Conservation (phyloP, 2,888 invertebrate species). For the Erannis defoliaria region DNA sequence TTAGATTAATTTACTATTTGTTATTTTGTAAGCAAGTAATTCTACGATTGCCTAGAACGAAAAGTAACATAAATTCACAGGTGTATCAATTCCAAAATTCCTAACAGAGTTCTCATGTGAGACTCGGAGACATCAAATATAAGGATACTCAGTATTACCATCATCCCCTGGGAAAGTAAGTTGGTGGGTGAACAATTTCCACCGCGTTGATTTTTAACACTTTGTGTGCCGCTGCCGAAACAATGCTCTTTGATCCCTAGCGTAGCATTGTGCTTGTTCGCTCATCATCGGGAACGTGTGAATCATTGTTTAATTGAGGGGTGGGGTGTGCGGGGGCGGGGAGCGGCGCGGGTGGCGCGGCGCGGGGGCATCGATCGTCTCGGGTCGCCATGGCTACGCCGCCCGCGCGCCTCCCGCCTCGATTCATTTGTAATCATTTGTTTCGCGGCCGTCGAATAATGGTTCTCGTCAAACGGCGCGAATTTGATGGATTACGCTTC, state of each 20-base stretch:
- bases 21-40: too few species aligned
- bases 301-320: slow-evolving; percentile 84
- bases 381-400: slow-evolving; percentile 76
- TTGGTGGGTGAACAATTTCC: slow-evolving; percentile 41
- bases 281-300: slow-evolving; percentile 70
- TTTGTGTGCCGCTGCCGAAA: slow-evolving; percentile 38
- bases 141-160: slow-evolving; percentile 25
- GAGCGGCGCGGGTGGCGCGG: slow-evolving; percentile 49
- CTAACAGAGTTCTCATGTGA: background rate
- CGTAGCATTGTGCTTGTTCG: slow-evolving; percentile 57
- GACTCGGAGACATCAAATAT: slow-evolving; percentile 19
- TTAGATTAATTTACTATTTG: too few species aligned
- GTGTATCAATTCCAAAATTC: background rate
- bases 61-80: too few species aligned
- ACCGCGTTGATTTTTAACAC: slow-evolving; percentile 43
- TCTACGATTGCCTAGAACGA: too few species aligned
- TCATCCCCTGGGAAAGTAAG: slow-evolving; percentile 34
- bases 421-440: slow-evolving; percentile 86
- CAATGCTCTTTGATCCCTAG: slow-evolving; percentile 45
- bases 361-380: slow-evolving; percentile 80
- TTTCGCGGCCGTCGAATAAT: slow-evolving; percentile 82
- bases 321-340: slow-evolving; percentile 56
- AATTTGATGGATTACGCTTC: slow-evolving; percentile 76
- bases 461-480: slow-evolving; percentile 74
- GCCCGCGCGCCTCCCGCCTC: slow-evolving; percentile 57